phyloP scores from a whole-genome alignment of 2,797 vertebrate genomes.

The Trichosurus vulpecula region DNA sequence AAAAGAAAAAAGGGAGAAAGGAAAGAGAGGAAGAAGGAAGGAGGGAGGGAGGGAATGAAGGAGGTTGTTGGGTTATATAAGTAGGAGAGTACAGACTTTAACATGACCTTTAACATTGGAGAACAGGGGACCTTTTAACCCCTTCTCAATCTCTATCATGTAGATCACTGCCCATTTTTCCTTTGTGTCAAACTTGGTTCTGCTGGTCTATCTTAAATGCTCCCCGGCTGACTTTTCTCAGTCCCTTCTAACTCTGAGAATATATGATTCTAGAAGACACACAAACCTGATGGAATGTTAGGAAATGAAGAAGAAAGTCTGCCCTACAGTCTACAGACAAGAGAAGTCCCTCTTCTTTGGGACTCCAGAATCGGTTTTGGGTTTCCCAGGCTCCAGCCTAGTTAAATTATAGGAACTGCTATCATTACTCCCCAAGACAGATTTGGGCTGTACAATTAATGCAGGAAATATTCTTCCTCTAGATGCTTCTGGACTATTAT shows the following conservation, averaged over 20 bases:
- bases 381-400: background rate
- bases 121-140: background rate
- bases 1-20: background rate
- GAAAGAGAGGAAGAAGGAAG: background rate
- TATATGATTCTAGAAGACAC: slow-evolving; percentile 1
- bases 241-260: slow-evolving; percentile 6
- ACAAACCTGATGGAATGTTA: background rate
- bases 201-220: background rate
- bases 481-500: slow-evolving; percentile 24
- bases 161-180: background rate
- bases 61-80: background rate
- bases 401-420: background rate
- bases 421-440: background rate
- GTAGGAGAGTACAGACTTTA: background rate
- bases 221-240: background rate
- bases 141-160: background rate
- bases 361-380: background rate
- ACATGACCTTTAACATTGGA: background rate
- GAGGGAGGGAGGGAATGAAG: background rate
- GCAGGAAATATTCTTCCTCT: background rate
- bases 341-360: background rate
- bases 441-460: background rate
- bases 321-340: background rate
- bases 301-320: background rate
- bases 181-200: background rate